Evolutionary conservation across 1,140 invertebrate species (phyloP), one percentile per base, ranked within the genome.

Genomic region (Drosophila malerkotliana): DNA sequence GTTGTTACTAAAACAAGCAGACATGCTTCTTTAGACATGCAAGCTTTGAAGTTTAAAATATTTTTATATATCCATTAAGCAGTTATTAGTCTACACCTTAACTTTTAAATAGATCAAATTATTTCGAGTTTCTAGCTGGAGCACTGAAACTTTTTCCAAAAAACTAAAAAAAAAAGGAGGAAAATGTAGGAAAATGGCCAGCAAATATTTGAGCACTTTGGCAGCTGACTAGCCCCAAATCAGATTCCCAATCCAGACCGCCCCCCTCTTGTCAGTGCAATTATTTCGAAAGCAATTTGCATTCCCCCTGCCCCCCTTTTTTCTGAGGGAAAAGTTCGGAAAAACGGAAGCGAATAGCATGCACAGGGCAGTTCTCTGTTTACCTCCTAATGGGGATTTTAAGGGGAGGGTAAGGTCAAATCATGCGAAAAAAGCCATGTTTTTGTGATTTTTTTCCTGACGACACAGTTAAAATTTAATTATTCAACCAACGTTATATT

Each of bases 211-310:
- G 55, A 59, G 39, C 49, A 18, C 41, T 53, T 72, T 69, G 56
- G 32, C 69, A 73, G 59, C 59, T 56, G 59, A 59, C 47, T 45
- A 59, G 37, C 34, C 34, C 34, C 14, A 58, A 58, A 28, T 28
- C 26, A 6, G 26, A 28, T 28, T 58, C 56, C 61, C 12, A 6
- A 7, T 4, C 34, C 3, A 37, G 44, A 15, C 44, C 15, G 5
- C n/a, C 12, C 26, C 30, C 1, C 21, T 10, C 24, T 9, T 45
- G 61, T 47, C 49, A 66, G 39, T 68, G 64, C 66, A 69, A 69
- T 69, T 69, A 69, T 69, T 69, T 69, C 28, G 67, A 49, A 69
- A 69, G 53, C 54, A 69, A 69, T 69, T 69, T 69, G 67, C 67
- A 69, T 69, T 69, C 63, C 26, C 39, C n/a, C 10, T 26, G n/a